phyloP scores from a whole-genome alignment of 2,113 vertebrate genomes.

The Zeus faber region DNA sequence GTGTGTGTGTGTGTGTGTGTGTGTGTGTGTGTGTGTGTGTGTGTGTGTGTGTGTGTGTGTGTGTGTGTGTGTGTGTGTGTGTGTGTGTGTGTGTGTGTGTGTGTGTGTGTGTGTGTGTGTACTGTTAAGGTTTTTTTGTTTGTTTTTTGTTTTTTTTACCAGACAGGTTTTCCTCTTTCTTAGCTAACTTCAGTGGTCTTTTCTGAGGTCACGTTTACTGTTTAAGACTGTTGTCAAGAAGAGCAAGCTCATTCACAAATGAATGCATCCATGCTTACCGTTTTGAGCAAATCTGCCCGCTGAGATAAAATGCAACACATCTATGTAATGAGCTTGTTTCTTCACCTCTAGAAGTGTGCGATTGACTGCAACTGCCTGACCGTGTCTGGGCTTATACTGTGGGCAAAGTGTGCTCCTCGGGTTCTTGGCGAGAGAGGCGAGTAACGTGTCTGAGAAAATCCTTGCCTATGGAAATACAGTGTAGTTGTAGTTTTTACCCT shows the following conservation, averaged over 20 bases:
- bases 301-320: conserved; percentile 87
- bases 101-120: no score
- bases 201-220: conserved; percentile 84
- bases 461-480: conserved; percentile 19
- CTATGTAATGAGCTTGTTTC: conserved; percentile 47
- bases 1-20: no score
- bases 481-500: conserved; percentile 44
- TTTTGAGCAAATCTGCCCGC: conserved; percentile 86
- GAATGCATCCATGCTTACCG: conserved; percentile 81
- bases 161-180: conserved; percentile 25
- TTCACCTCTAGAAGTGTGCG: conserved; percentile 48
- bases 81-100: no score
- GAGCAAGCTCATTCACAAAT: conserved; percentile 47
- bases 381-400: conserved; percentile 31
- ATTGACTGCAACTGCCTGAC: conserved; percentile 38
- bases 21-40: no score
- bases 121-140: conserved; percentile 26
- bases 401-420: conserved; percentile 21
- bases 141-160: conserved; percentile 43
- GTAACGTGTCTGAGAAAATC: conserved; percentile 28
- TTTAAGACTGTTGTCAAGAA: conserved; percentile 85
- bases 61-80: no score
- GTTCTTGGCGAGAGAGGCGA: conserved; percentile 23
- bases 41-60: no score
- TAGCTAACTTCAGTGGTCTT: conserved; percentile 72